phyloP scores from a whole-genome alignment of 1,140 invertebrate species.

The Drosophila kikkawai region DNA sequence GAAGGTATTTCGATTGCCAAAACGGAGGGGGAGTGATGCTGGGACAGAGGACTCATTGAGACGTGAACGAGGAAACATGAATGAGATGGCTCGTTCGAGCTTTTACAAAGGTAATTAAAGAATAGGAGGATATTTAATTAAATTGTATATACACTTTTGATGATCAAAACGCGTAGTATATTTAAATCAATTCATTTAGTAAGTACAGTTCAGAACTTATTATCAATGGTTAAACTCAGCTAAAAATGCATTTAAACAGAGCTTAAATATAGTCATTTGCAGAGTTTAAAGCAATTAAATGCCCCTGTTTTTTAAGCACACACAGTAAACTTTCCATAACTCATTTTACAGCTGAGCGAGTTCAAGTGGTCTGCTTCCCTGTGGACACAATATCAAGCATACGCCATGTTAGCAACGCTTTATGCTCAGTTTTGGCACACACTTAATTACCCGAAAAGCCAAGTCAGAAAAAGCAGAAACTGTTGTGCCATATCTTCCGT shows the following conservation, averaged over 20 bases:
- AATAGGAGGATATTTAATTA: conserved; percentile 49
- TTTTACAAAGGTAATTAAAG: conserved; percentile 24
- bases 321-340: conserved; percentile 30
- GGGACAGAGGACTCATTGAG: conserved; percentile 27
- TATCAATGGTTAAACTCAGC: not conserved
- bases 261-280: not conserved
- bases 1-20: conserved; percentile 14
- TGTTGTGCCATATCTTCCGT: conserved; percentile 40
- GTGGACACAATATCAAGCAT: conserved; percentile 54
- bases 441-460: conserved; percentile 61
- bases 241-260: not conserved
- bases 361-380: conserved; percentile 4
- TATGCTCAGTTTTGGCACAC: conserved; percentile 35
- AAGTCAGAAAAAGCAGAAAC: conserved; percentile 17
- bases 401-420: conserved; percentile 39
- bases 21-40: too few species aligned
- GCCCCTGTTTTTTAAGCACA: too few species aligned
- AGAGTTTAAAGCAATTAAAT: not conserved
- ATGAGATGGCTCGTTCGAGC: not conserved
- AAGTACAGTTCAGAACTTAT: not conserved
- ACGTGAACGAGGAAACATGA: conserved; percentile 24
- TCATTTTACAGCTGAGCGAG: conserved; percentile 31
- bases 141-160: not conserved
- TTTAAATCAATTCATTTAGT: not conserved
- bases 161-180: too few species aligned